A percentile compares a stretch with the other conserved stretches of the same genome.
phyloP scores from a whole-genome alignment of 2,888 invertebrate genomes.

The Tetragnatha montana region DNA sequence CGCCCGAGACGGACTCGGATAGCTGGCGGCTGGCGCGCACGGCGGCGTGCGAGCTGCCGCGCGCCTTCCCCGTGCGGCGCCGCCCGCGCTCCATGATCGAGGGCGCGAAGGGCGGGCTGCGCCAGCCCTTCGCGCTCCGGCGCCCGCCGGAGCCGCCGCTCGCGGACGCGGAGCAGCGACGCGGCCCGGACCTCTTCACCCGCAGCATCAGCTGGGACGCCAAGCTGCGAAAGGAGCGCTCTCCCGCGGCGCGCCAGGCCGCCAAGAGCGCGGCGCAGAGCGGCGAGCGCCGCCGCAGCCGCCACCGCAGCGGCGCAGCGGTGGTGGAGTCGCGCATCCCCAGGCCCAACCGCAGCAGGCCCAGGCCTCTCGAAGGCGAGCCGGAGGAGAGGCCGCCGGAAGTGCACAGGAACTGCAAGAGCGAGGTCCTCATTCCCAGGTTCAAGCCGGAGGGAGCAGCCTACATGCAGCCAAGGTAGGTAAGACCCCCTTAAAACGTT shows the following conservation, averaged over 20 bases:
- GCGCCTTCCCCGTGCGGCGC: slow-evolving; percentile 35
- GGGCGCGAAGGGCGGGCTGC: slow-evolving; percentile 24
- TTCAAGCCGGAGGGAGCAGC: slow-evolving; percentile 54
- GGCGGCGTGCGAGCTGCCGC: slow-evolving; percentile 50
- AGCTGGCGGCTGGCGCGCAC: slow-evolving; percentile 57
- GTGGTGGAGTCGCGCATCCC: slow-evolving; percentile 63
- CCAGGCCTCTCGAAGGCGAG: slow-evolving; percentile 35
- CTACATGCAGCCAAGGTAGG: slow-evolving; percentile 66
- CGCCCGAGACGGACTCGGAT: slow-evolving; percentile 67
- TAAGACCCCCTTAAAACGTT: slow-evolving; percentile 3
- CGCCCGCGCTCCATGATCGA: slow-evolving; percentile 70
- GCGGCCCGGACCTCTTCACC: slow-evolving; percentile 57
- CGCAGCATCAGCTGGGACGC: slow-evolving; percentile 70
- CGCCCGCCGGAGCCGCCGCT: slow-evolving; percentile 10
- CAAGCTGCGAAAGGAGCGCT: slow-evolving; percentile 50
- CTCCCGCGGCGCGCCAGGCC: slow-evolving; percentile 31
- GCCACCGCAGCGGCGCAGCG: slow-evolving; percentile 50
- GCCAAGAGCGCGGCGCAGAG: slow-evolving; percentile 40
- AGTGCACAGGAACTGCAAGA: slow-evolving; percentile 63
- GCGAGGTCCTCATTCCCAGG: slow-evolving; percentile 65
- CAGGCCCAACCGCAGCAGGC: slow-evolving; percentile 44
- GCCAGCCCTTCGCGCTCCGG: neutral
- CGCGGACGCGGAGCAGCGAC: slow-evolving; percentile 35
- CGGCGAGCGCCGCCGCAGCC: slow-evolving; percentile 44
- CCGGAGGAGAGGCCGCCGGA: slow-evolving; percentile 29